Conservation (phyloP, 2,113 vertebrate species). For the Chlorodrepanis virens region DNA sequence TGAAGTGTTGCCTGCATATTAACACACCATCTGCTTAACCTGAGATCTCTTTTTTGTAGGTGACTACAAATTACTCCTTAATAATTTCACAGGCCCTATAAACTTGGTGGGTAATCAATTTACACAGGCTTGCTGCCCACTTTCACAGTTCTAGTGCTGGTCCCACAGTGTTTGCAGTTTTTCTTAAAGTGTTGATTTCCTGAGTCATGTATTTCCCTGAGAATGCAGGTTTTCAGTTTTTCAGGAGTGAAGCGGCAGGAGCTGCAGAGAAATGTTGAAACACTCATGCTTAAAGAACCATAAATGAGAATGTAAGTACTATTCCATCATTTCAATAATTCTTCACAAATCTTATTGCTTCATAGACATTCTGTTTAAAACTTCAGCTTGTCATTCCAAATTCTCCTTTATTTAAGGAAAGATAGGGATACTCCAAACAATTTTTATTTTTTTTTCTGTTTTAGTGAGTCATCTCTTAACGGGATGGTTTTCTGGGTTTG, state of each 20-base stretch:
- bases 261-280: background rate
- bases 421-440: background rate
- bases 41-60: background rate
- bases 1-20: background rate
- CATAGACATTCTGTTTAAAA: background rate
- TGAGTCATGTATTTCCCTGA: background rate
- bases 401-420: background rate
- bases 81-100: background rate
- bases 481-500: background rate
- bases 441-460: background rate
- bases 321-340: background rate
- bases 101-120: slow-evolving; percentile 11
- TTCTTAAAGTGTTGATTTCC: background rate
- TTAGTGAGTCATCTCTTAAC: background rate
- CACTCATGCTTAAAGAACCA: background rate
- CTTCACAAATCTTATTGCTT: background rate
- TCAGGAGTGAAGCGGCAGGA: background rate
- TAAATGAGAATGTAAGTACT: background rate
- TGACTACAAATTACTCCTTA: slow-evolving; percentile 8
- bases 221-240: background rate
- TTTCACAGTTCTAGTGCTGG: background rate
- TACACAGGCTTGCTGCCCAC: background rate
- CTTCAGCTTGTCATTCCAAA: background rate
- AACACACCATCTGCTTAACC: background rate
- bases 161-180: background rate